These are phyloP conservation scores for Pelochelys cantorii DNA, from an alignment of 2,797 vertebrate genomes.

Conservation along the genomic window DNA sequence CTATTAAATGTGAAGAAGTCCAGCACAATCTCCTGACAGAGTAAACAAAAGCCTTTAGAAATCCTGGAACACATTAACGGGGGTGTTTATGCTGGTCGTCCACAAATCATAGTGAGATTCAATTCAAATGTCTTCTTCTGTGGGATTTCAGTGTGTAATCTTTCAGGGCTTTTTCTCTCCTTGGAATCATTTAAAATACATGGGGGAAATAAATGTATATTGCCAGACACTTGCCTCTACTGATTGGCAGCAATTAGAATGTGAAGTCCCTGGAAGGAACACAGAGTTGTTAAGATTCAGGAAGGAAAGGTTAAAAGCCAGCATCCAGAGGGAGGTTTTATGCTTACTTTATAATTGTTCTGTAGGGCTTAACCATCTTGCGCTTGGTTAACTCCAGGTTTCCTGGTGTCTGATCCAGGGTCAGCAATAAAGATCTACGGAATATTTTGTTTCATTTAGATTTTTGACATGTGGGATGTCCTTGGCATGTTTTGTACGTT, in stretches of 20 bases:
- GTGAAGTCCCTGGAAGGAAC: not conserved
- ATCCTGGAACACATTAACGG: not conserved
- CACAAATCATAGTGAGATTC: not conserved
- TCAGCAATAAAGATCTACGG: not conserved
- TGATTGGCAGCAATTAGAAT: not conserved
- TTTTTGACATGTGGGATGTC: not conserved
- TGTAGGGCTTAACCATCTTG: not conserved
- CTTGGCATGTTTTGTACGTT: not conserved
- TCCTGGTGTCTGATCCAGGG: too few species aligned
- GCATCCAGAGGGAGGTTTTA: not conserved
- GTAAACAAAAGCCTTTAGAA: not conserved
- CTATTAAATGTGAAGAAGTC: not conserved
- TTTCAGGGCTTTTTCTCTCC: not conserved
- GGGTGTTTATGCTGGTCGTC: not conserved
- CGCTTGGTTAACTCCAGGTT: not conserved
- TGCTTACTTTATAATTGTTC: not conserved
- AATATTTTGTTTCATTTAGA: not conserved
- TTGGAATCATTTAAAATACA: not conserved
- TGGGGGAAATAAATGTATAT: not conserved
- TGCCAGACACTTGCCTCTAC: not conserved
- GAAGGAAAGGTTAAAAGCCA: not conserved
- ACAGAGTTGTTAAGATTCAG: not conserved
- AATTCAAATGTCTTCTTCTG: not conserved
- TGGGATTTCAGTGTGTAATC: not conserved
- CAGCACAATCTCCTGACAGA: not conserved